Evolutionary conservation across 2,888 invertebrate species (phyloP).

Genomic region (Erebia epiphron): DNA sequence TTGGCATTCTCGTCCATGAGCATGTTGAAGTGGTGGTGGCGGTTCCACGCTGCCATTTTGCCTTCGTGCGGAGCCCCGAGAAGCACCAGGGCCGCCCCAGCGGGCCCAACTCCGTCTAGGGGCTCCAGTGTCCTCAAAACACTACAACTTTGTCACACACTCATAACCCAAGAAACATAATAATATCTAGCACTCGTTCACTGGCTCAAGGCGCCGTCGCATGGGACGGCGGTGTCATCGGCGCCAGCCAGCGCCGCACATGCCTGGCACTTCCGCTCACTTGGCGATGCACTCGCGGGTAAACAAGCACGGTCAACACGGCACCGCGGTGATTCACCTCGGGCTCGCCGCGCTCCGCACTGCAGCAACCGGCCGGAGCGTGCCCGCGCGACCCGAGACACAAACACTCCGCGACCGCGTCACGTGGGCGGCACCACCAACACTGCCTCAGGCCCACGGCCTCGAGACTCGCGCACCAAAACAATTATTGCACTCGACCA

Average conservation of each 20-base stretch:
- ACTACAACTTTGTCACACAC: slow-evolving; percentile 81
- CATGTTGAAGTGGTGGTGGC: slow-evolving; percentile 88
- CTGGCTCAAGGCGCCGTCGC: slow-evolving; percentile 71
- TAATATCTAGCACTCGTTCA: slow-evolving; percentile 77
- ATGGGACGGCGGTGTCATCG: slow-evolving; percentile 75
- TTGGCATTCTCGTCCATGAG: slow-evolving; percentile 87
- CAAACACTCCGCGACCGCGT: slow-evolving; percentile 68
- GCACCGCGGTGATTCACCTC: slow-evolving; percentile 77
- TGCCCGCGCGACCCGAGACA: slow-evolving; percentile 67
- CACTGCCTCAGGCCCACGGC: slow-evolving; percentile 52
- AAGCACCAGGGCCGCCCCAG: slow-evolving; percentile 83
- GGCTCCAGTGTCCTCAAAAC: slow-evolving; percentile 84
- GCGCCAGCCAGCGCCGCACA: slow-evolving; percentile 74
- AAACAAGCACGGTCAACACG: slow-evolving; percentile 77
- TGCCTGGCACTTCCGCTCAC: slow-evolving; percentile 79
- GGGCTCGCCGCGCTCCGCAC: slow-evolving; percentile 69
- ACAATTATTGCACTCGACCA: slow-evolving; percentile 59
- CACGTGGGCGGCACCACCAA: slow-evolving; percentile 70
- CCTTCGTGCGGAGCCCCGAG: slow-evolving; percentile 84
- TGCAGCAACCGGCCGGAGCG: slow-evolving; percentile 55
- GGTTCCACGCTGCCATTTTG: slow-evolving; percentile 88
- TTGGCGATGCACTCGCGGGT: slow-evolving; percentile 76
- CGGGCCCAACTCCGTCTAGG: slow-evolving; percentile 84
- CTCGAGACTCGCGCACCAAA: slow-evolving; percentile 55
- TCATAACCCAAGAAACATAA: slow-evolving; percentile 80